Evolutionary conservation across 2,888 invertebrate species (phyloP), one percentile per base, ranked within the genome.

Genomic region (Brachylomia viminalis): DNA sequence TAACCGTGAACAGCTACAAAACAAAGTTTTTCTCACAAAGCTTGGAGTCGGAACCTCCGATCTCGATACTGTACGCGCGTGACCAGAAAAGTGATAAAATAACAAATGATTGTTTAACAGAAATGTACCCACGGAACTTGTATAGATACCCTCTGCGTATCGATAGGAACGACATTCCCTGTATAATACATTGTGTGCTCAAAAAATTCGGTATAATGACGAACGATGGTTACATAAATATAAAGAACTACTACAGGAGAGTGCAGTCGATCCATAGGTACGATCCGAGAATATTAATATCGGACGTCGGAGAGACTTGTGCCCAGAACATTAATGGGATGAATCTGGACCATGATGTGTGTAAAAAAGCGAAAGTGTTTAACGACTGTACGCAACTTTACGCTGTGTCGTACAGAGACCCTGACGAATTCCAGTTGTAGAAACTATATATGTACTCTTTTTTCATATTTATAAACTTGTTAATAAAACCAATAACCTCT

Each of bases 191-290:
- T 78, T 96, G 96, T 82, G 96, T 96, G 61, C 89, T 96, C 72
- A 96, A 94, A 88, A 96, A 96, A 79, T 96, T 96, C 80, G 96
- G 95, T 20, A 96, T 96, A 45, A 96, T 96, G 95, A 90, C 94
- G 17, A 96, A 95, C 65, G 96, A 95, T 66, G 96, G 96, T 0
- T 89, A 87, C 3, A 95, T 96, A 17, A 96, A 94, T 77, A 95
- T 96, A 74, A 93, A 92, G 83, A 96, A 96, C 78, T 96, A 96
- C 87, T 95, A 96, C 83, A 92, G 90, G 80, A 91, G 95, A 78
- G 96, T 96, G 0, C 94, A 94, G 79, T 94, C 95, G 0, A 96
- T 96, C 65, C 96, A 96, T 86, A 92, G 94, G 81, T 95, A 96
- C 72, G 96, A 96, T 84, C 95, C 95, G 1, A 92, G 96, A 80